A percentile compares a stretch with the other conserved stretches of the same genome.
phyloP scores from a whole-genome alignment of 2,888 invertebrate genomes.

The Panopea generosa region DNA sequence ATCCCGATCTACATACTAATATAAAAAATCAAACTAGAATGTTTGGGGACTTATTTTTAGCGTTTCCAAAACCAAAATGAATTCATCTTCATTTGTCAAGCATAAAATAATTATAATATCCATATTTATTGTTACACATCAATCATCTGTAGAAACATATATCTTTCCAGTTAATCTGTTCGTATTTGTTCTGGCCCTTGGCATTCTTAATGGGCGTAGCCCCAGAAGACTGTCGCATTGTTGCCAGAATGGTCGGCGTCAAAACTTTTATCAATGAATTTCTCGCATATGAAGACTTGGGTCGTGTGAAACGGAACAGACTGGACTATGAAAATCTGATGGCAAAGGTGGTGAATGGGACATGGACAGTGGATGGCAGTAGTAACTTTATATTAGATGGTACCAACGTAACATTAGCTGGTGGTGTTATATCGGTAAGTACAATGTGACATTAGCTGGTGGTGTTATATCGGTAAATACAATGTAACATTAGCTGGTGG shows the following conservation, averaged over 20 bases:
- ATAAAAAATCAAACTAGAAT: too few relatives aligned
- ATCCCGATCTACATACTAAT: too few relatives aligned
- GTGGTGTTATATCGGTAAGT: slow-evolving; percentile 70
- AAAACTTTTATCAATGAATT: slow-evolving; percentile 97
- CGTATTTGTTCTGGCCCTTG: slow-evolving; percentile 93
- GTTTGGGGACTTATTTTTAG: too few relatives aligned
- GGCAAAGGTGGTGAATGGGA: slow-evolving; percentile 8
- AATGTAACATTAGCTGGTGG: too few relatives aligned
- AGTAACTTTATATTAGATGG: slow-evolving; percentile 46
- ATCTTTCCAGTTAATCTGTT: slow-evolving; percentile 73
- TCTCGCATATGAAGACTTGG: slow-evolving; percentile 92
- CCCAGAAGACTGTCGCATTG: slow-evolving; percentile 89
- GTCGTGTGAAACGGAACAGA: slow-evolving; percentile 70
- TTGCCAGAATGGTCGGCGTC: slow-evolving; percentile 93
- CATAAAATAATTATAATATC: too few relatives aligned
- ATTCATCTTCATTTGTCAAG: too few relatives aligned
- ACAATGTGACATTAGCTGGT: too few relatives aligned
- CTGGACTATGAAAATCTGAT: slow-evolving; percentile 7
- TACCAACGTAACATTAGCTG: slow-evolving; percentile 53
- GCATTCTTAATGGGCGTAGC: slow-evolving; percentile 92
- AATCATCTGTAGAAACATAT: too few relatives aligned
- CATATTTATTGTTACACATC: too few relatives aligned
- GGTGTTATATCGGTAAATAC: too few relatives aligned
- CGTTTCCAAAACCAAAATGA: too few relatives aligned
- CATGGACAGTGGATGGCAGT: slow-evolving; percentile 49